These are phyloP conservation scores for Urocolius indicus DNA, from an alignment of 2,113 vertebrate species.

Conservation along the genomic window DNA sequence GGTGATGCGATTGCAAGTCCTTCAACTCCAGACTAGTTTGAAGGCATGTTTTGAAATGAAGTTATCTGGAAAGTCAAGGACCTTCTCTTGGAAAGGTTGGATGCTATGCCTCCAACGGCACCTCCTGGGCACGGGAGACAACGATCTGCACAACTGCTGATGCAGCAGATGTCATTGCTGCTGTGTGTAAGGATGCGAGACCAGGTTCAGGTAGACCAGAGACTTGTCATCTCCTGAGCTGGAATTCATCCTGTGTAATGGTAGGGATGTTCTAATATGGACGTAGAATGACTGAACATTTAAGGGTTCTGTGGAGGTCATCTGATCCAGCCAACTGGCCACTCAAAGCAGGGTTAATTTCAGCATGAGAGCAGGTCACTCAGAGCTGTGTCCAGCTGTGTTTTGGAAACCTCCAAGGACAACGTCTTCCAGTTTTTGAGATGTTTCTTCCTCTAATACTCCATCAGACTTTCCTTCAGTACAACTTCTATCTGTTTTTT, in stretches of 20 bases:
- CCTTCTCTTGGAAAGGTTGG: background rate
- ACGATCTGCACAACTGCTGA: fast-evolving
- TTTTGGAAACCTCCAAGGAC: background rate
- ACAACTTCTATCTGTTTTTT: background rate
- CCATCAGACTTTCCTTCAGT: background rate
- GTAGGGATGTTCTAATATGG: background rate
- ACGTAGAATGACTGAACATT: background rate
- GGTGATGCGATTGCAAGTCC: background rate
- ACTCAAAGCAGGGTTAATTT: background rate
- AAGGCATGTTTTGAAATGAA: background rate
- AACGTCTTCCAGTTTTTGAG: background rate
- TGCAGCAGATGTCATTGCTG: background rate
- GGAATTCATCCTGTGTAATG: background rate
- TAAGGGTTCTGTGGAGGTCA: background rate
- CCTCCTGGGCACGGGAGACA: fast-evolving
- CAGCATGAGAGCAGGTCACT: background rate
- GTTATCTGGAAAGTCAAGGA: background rate
- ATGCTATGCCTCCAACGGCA: background rate
- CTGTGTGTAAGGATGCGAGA: background rate
- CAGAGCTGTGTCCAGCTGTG: background rate
- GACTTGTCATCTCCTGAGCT: background rate
- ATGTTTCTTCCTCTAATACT: background rate
- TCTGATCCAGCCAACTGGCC: background rate
- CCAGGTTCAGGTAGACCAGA: background rate
- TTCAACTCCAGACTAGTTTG: background rate